Base-by-base conservation (phyloP, 2,797 vertebrate genomes). In the Huso huso region DNA sequence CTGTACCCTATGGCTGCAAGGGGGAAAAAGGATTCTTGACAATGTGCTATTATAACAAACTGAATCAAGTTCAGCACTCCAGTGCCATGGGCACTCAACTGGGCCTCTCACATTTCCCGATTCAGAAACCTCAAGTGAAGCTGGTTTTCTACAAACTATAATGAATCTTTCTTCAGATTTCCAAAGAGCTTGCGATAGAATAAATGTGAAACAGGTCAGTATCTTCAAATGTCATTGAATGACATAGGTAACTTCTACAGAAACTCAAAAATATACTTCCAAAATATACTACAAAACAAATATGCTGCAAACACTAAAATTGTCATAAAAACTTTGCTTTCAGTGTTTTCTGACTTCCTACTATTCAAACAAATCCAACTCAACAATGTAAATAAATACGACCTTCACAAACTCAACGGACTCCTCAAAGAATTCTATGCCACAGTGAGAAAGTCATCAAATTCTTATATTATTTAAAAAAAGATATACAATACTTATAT, bases 41-140 rank as follows among this genome's bases (percentile, higher is more conserved):
- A 77, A 74, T 67, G 62, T 12, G 49, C 60, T 60, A 67, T 67
- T 69, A 52, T 59, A 70, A 15, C 52, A 71, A 66, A 53, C 61
- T 57, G 64, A 52, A 11, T 49, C 48, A 48, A 69, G 66, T 68
- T 65, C 50, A 66, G 51, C 57, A 58, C 70, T 69, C 53, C 64
- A 72, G 53, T n/a, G 23, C 13, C 66, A 23, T 23, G 23, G 61
- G 52, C 37, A 49, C 57, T 51, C 15, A 12, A 50, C 59, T 67
- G 68, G 62, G 55, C 65, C 67, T 65, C 70, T 66, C 60, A 37
- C 23, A 68, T 66, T 66, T 70, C 58, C 53, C 12, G 6, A 48
- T 59, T 64, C 50, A 70, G 69, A 74, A 69, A 62, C 67, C 69
- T 68, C 59, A 65, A 75, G 64, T 74, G 68, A 55, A 18, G 62